Base-by-base conservation (phyloP, 37 sponge, comb jelly and placozoan genomes). In the Aplysina aerophoba region DNA sequence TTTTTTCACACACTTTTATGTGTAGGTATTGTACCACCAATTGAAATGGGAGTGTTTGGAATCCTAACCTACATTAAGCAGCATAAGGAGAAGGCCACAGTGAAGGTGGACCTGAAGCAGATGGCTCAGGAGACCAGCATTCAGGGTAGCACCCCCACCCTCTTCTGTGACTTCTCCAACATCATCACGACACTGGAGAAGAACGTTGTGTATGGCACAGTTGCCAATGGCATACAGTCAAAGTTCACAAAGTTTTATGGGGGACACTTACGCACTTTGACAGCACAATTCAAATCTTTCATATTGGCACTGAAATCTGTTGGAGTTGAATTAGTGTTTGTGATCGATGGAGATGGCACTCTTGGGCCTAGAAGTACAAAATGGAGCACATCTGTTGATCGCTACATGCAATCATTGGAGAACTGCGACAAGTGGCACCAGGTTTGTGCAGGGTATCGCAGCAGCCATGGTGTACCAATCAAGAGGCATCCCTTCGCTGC, bases 261-360 rank as follows among this genome's bases (percentile, higher is more conserved):
- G 4, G 73, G 83, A 14, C 40, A 83, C 44, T 55, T 89, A 15
- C 34, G 82, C 22, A 19, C 33, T 31, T 81, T 84, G 53, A 56
- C 82, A 15, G 37, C 72, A 6, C 60, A 83, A 73, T 14, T 89
- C 53, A 40, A 34, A n/a, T 54, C 31, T 17, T 90, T 93, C 50
- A 88, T 94, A 17, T 15, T 71, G 27, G 72, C 81, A 15, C 81
- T 94, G 35, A 36, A 56, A 17, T 54, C 37, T 6, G 12, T 87
- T 34, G 59, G 75, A 4, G 33, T 90, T 19, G 84, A 84, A 37
- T 89, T 87, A 16, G 75, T 94, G 19, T 90, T 94, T 40, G 88
- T 90, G 41, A 15, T 85, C 21, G 87, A 79, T 38, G 67, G 60
- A 11, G 54, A 86, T 19, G 24, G 24, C 14, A 41, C 53, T 53